Conservation (phyloP, 2,113 vertebrate species). For the Gnathonemus echidnorhynchus region DNA sequence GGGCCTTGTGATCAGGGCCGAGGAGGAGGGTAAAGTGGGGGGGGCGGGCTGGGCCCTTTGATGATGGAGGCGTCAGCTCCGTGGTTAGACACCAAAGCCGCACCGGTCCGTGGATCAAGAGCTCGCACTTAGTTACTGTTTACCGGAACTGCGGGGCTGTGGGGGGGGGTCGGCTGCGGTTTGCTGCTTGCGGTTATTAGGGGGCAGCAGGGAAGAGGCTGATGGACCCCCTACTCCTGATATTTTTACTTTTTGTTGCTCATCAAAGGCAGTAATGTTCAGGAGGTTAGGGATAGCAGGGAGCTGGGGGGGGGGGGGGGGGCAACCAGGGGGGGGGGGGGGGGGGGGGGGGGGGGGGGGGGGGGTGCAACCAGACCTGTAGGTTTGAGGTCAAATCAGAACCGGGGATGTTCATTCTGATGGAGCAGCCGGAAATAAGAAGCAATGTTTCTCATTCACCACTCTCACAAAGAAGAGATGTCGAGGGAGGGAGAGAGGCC, state of each 20-base stretch:
- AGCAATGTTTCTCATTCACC: neutral
- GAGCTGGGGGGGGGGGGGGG: neutral
- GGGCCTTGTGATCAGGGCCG: neutral
- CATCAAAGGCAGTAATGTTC: neutral
- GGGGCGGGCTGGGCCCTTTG: neutral
- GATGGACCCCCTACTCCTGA: neutral
- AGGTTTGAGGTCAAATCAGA: neutral
- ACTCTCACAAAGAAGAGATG: neutral
- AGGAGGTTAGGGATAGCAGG: neutral
- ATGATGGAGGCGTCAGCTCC: neutral
- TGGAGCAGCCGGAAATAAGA: neutral
- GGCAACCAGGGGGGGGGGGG: neutral
- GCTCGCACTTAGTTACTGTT: neutral
- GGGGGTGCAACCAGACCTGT: neutral
- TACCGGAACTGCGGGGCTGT: neutral
- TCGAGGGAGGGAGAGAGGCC: conserved; percentile 22
- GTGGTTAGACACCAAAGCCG: neutral
- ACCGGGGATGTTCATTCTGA: neutral
- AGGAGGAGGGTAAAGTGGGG: neutral
- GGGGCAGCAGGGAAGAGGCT: neutral
- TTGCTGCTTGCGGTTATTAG: neutral
- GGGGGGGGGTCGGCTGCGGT: neutral
- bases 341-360: neutral
- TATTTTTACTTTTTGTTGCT: neutral
- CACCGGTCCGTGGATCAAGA: neutral